These are phyloP conservation scores for Laticauda laticaudata DNA, from an alignment of 2,113 vertebrate genomes.

Conservation along the genomic window DNA sequence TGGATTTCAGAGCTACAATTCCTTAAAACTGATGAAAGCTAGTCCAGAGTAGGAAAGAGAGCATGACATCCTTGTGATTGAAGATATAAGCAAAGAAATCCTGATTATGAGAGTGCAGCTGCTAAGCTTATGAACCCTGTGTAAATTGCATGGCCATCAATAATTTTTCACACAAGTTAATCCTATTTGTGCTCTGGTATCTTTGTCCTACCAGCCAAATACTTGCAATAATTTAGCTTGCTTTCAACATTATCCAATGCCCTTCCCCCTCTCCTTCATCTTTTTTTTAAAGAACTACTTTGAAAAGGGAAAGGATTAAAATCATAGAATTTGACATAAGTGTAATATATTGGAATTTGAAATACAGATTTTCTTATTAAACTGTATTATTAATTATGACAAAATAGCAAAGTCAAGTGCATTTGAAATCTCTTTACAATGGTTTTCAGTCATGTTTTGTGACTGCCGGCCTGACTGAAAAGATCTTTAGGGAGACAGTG, in stretches of 20 bases:
- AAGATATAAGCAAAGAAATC: constrained; percentile 35
- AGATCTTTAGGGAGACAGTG: not conserved
- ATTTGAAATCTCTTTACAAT: not conserved
- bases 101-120: not conserved
- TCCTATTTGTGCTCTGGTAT: constrained; percentile 44
- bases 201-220: constrained; percentile 23
- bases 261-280: not conserved
- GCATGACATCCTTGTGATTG: constrained; percentile 21
- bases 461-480: not conserved
- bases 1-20: not conserved
- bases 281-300: constrained; percentile 8
- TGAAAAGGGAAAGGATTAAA: constrained; percentile 15
- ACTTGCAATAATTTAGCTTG: constrained; percentile 31
- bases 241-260: not conserved
- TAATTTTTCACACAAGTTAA: constrained; percentile 48
- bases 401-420: not conserved
- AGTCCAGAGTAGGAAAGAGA: constrained; percentile 32
- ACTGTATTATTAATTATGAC: not conserved
- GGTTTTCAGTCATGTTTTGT: not conserved
- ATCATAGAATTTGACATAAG: constrained; percentile 18
- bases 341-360: constrained; percentile 27
- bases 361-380: constrained; percentile 25
- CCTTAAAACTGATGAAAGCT: constrained; percentile 42
- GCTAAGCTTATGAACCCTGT: constrained; percentile 38
- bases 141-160: not conserved